Percentiles rank a stretch among this genome's conserved stretches.
These are phyloP conservation scores for Patella vulgata DNA, from an alignment of 1,140 invertebrate species.

Conservation along the genomic window DNA sequence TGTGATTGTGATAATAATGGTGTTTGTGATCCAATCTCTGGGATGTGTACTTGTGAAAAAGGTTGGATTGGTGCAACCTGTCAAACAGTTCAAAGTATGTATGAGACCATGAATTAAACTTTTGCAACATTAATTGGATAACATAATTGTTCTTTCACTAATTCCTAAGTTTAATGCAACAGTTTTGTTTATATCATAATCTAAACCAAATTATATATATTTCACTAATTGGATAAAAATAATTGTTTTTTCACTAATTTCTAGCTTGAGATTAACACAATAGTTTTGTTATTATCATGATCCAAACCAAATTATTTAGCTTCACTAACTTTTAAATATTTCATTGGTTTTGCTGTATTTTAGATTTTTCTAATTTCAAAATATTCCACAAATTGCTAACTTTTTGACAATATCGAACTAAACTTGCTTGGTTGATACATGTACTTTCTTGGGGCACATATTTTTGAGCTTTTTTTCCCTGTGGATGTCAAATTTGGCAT, in stretches of 20 bases:
- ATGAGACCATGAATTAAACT: no score
- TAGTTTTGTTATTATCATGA: not conserved
- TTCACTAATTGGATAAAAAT: not conserved
- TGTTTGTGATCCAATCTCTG: conserved; percentile 68
- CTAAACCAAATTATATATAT: not conserved
- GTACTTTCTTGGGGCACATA: no score
- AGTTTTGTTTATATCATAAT: not conserved
- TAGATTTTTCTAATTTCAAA: no score
- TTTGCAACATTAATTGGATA: conserved; percentile 3
- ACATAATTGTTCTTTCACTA: not conserved
- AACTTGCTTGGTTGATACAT: no score
- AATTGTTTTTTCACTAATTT: conserved; percentile 6
- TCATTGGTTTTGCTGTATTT: no score
- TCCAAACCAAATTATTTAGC: no score
- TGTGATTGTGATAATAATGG: conserved; percentile 83
- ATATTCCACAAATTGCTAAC: no score
- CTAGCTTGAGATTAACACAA: not conserved
- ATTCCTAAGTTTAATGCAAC: not conserved
- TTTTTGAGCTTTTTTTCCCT: no score
- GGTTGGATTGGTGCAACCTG: conserved; percentile 65
- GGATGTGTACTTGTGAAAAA: conserved; percentile 77
- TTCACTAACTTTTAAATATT: no score
- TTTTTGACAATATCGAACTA: no score
- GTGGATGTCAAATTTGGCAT: no score
- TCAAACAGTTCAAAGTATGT: conserved; percentile 46